Percentiles rank a stretch among this genome's conserved stretches.
Conservation (phyloP, 2,888 invertebrate genomes). For the Saturnia japonica region DNA sequence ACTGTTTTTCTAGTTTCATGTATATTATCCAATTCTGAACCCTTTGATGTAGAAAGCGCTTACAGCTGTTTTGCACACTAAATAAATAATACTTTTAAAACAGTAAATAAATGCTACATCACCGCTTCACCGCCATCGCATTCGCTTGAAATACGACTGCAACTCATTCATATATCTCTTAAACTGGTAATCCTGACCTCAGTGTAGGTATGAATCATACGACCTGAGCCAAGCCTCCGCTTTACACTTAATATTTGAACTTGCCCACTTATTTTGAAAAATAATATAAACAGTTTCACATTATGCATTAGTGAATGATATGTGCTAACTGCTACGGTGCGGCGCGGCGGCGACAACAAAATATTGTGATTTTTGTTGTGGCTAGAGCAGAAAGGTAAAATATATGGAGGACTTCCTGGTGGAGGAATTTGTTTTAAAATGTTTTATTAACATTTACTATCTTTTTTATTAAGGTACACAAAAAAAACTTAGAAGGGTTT, state of each 20-base stretch:
- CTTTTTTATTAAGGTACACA: no score
- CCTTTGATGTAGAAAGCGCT: neutral
- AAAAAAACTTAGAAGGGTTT: no score
- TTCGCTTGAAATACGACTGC: conserved; percentile 44
- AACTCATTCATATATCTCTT: conserved; percentile 49
- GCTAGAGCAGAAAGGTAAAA: no score
- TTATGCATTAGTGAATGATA: no score
- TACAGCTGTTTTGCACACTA: neutral
- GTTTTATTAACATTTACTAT: no score
- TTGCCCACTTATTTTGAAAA: conserved; percentile 24
- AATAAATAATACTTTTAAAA: conserved; percentile 22
- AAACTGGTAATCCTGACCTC: conserved; percentile 70
- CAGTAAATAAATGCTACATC: conserved; percentile 32
- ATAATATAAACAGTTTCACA: no score
- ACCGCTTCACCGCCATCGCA: conserved; percentile 33
- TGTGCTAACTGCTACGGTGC: no score
- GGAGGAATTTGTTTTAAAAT: no score
- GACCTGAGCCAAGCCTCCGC: conserved; percentile 53
- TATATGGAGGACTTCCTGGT: no score
- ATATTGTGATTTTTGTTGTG: no score
- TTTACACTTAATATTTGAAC: conserved; percentile 33
- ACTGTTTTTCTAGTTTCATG: neutral
- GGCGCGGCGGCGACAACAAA: no score
- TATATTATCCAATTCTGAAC: neutral
- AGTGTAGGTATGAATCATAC: conserved; percentile 59